Base-by-base conservation (phyloP, 2,797 vertebrate genomes). In the Phoebastria nigripes region DNA sequence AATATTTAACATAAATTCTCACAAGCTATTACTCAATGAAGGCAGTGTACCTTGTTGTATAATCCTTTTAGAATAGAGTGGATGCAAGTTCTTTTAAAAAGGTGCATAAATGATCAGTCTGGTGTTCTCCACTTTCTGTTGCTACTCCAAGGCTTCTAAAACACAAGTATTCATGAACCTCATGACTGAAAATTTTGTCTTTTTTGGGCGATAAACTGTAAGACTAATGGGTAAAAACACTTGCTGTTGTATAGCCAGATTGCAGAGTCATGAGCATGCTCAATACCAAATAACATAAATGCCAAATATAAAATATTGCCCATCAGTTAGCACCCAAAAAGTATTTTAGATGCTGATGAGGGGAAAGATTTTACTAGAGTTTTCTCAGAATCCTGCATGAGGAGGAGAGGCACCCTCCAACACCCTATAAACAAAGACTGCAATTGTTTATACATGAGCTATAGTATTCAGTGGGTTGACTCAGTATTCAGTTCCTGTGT, bases 271-370 rank as follows among this genome's bases (percentile, higher is more conserved):
- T 71, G 59, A 94, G 44, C 79, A 88, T 81, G 87, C 42, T 94
- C 18, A 46, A 88, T 86, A 94, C 59, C 55, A 96, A 97, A 81
- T 73, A 89, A 93, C 76, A 80, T 82, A 90, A 97, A 95, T 87
- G 85, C 69, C 78, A 95, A 96, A 93, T 95, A 93, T 47, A 84
- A 55, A 89, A 76, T 63, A 71, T 90, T 69, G 25, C 58, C 94
- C 58, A 63, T 86, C 93, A 94, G 44, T 94, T 96, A 94, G 88
- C 90, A 89, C 52, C 35, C 59, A 80, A 83, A 89, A 95, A 91
- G 67, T 90, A 81, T 92, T 97, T 94, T 91, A 96, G 83, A 90
- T 65, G 55, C 54, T 90, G 82, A 85, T 35, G 84, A 89, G 55
- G 70, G 80, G 87, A 97, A 96, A 91, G 67, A 90, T 92, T 96